phyloP scores from a whole-genome alignment of 2,888 invertebrate species.

The Apocheima hispidaria region DNA sequence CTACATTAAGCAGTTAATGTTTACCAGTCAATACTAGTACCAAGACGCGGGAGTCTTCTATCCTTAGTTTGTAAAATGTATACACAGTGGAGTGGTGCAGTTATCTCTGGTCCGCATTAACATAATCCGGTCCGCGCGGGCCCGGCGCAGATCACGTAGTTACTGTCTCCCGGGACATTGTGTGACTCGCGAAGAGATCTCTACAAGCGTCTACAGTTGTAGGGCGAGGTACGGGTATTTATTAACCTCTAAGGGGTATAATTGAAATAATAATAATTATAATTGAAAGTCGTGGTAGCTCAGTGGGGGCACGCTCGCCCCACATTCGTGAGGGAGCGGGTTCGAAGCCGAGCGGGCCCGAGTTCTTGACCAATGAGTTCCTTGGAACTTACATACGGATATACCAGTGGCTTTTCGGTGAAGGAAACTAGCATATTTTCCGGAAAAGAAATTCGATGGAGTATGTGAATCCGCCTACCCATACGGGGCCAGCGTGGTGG shows the following conservation, averaged over 20 bases:
- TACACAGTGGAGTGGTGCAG: conserved; percentile 1
- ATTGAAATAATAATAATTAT: not conserved
- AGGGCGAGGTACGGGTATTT: not conserved
- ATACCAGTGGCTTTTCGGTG: too few relatives aligned
- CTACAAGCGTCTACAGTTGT: not conserved
- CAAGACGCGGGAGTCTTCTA: not conserved
- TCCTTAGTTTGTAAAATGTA: not conserved
- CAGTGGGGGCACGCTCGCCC: too few relatives aligned
- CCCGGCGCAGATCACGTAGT: conserved; percentile 11
- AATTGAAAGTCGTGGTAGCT: too few relatives aligned
- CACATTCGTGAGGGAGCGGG: too few relatives aligned
- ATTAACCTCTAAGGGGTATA: too few relatives aligned
- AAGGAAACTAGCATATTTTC: too few relatives aligned
- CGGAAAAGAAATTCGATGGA: too few relatives aligned
- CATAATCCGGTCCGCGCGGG: conserved; percentile 25
- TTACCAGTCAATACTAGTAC: not conserved
- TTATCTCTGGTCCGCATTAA: conserved; percentile 20
- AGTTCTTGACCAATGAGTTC: too few relatives aligned
- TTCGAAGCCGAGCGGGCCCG: too few relatives aligned
- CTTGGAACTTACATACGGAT: too few relatives aligned
- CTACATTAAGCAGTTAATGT: not conserved
- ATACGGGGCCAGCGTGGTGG: too few relatives aligned
- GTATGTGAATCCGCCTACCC: too few relatives aligned
- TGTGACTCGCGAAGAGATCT: not conserved
- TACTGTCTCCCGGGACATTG: conserved; percentile 9